Evolutionary conservation across 2,888 invertebrate species (phyloP).

Genomic region (Lasioglossum vierecki): DNA sequence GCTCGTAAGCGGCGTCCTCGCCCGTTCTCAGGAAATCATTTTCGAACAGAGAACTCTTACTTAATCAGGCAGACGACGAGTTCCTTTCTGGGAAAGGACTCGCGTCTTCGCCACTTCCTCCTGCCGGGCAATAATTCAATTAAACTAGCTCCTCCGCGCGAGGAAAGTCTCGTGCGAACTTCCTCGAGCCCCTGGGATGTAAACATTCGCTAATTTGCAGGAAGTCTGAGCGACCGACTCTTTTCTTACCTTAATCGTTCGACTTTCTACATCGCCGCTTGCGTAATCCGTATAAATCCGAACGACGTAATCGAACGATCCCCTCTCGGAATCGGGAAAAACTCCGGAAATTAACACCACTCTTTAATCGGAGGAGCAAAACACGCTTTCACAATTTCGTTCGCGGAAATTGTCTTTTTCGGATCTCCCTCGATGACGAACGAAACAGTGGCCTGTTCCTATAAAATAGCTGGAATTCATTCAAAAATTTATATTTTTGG

Average conservation of each 20-base stretch:
- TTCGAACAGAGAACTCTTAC: slow-evolving; percentile 39
- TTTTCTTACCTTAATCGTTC: slow-evolving; percentile 43
- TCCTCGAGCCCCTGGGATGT: slow-evolving; percentile 42
- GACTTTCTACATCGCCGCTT: slow-evolving; percentile 39
- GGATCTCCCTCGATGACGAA: neutral
- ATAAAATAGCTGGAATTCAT: neutral
- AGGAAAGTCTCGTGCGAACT: slow-evolving; percentile 63
- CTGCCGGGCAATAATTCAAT: slow-evolving; percentile 54
- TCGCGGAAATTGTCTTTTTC: slow-evolving; percentile 40
- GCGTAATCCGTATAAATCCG: slow-evolving; percentile 46
- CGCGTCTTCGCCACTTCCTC: slow-evolving; percentile 51
- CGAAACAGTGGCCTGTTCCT: neutral
- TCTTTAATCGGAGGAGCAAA: slow-evolving; percentile 17
- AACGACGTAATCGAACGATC: slow-evolving; percentile 48
- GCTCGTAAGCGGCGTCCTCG: neutral
- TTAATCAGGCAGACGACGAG: slow-evolving; percentile 50
- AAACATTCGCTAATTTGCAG: slow-evolving; percentile 58
- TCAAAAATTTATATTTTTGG: too few species aligned
- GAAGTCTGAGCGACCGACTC: slow-evolving; percentile 36
- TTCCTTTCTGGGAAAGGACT: slow-evolving; percentile 43
- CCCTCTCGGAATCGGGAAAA: slow-evolving; percentile 29
- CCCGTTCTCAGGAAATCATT: slow-evolving; percentile 48
- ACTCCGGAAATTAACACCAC: slow-evolving; percentile 46
- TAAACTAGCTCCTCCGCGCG: slow-evolving; percentile 31
- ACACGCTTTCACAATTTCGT: slow-evolving; percentile 4